Evolutionary conservation across 2,113 vertebrate species (phyloP).

Genomic region (Leptobrachium leishanense): DNA sequence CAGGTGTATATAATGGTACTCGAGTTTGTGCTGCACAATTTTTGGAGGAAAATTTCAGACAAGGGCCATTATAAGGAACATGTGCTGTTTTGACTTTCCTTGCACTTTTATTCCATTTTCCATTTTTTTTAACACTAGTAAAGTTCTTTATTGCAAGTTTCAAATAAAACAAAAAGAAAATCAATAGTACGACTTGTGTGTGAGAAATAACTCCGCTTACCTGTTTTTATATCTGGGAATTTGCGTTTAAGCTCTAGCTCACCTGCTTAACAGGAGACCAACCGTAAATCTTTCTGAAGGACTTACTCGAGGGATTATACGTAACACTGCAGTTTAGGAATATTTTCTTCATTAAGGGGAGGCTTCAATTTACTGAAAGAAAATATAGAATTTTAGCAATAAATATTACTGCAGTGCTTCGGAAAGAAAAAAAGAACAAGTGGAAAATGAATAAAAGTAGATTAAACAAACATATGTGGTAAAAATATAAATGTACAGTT

Average conservation of each 20-base stretch:
- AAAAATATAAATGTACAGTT: too few relatives aligned
- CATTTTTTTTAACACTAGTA: constrained; percentile 20
- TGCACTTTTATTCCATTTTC: constrained; percentile 21
- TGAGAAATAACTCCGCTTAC: neutral
- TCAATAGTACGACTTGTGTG: constrained; percentile 22
- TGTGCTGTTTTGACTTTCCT: constrained; percentile 23
- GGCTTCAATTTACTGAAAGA: neutral
- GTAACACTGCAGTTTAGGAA: neutral
- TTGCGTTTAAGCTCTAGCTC: neutral
- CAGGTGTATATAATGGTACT: constrained; percentile 45
- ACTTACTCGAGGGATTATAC: neutral
- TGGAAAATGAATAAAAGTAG: too few relatives aligned
- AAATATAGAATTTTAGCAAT: too few relatives aligned
- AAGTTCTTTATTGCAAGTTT: constrained; percentile 19
- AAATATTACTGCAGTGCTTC: too few relatives aligned
- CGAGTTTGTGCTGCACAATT: neutral
- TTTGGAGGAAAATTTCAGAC: constrained; percentile 21
- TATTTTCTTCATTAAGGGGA: constrained; percentile 1
- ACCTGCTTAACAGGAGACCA: neutral
- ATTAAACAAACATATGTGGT: too few relatives aligned
- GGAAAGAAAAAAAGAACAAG: too few relatives aligned
- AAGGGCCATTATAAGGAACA: constrained; percentile 6
- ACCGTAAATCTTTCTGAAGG: neutral
- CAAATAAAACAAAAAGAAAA: constrained; percentile 3
- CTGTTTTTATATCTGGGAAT: neutral